A percentile compares a stretch with the other conserved stretches of the same genome.
Conservation (phyloP, 2,888 invertebrate species). For the Rotaria magnacalcarata region DNA sequence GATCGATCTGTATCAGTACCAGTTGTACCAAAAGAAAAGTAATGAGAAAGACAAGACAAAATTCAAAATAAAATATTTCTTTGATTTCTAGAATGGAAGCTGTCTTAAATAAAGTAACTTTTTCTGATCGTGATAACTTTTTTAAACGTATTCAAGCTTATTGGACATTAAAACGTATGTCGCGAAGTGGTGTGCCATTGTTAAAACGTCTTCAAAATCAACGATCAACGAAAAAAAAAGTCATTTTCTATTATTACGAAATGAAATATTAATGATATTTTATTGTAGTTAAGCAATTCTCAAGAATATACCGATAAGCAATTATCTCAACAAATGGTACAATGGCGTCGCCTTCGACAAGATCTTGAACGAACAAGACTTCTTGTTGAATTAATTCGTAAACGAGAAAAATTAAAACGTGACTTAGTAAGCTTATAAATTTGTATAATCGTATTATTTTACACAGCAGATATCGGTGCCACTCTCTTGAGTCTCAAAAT, state of each 20-base stretch:
- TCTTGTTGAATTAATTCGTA: conserved; percentile 86
- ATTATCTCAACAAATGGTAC: conserved; percentile 66
- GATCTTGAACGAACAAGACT: conserved; percentile 85
- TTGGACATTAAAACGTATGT: conserved; percentile 92
- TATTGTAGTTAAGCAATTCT: not conserved
- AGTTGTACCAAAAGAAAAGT: conserved; percentile 70
- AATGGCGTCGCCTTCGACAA: conserved; percentile 86
- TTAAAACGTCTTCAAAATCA: conserved; percentile 62
- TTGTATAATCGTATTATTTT: too few species aligned
- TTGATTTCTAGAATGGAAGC: conserved; percentile 71
- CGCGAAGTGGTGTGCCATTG: conserved; percentile 88
- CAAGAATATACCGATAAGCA: conserved; percentile 21
- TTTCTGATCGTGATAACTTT: conserved; percentile 73
- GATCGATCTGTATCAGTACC: conserved; percentile 87
- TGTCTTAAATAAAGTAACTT: conserved; percentile 72
- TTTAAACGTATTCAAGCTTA: conserved; percentile 84
- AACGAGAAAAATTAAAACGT: conserved; percentile 87
- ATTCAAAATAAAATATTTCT: conserved; percentile 12
- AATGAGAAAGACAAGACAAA: not conserved
- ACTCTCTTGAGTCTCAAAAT: too few species aligned
- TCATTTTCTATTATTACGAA: not conserved
- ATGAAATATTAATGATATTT: not conserved
- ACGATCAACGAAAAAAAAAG: conserved; percentile 36
- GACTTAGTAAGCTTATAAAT: conserved; percentile 61
- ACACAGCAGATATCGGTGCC: too few species aligned